Conservation (phyloP, 2,888 invertebrate genomes). For the Herminia tarsipennalis region DNA sequence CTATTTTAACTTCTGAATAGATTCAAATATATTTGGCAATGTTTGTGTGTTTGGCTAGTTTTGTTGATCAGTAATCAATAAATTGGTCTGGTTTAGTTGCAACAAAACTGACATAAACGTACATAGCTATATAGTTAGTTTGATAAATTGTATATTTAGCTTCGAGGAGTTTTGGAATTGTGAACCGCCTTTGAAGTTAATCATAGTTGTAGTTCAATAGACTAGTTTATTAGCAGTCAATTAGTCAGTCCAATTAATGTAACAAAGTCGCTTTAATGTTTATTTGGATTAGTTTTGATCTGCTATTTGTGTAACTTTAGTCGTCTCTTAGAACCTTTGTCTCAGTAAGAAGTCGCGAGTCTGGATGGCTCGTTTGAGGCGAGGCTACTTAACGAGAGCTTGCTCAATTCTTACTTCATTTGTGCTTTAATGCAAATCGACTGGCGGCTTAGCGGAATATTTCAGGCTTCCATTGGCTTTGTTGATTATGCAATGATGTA, state of each 20-base stretch:
- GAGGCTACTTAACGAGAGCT: slow-evolving; percentile 62
- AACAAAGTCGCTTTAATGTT: too few relatives aligned
- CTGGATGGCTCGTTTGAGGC: slow-evolving; percentile 65
- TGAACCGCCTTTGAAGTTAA: too few relatives aligned
- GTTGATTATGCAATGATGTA: slow-evolving; percentile 29
- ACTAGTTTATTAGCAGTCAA: too few relatives aligned
- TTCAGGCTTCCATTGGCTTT: slow-evolving; percentile 24
- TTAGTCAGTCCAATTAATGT: too few relatives aligned
- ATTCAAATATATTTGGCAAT: not conserved
- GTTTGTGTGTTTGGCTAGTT: not conserved
- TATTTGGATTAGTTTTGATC: not conserved
- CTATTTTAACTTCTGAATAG: slow-evolving; percentile 1
- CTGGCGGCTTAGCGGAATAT: slow-evolving; percentile 39
- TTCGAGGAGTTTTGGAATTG: too few relatives aligned
- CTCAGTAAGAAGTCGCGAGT: slow-evolving; percentile 45
- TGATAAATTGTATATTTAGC: too few relatives aligned
- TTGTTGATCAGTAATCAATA: not conserved
- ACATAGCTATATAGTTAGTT: too few relatives aligned
- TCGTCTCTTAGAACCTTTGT: slow-evolving; percentile 41
- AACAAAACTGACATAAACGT: too few relatives aligned
- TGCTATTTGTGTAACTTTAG: slow-evolving; percentile 25
- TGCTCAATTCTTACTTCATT: slow-evolving; percentile 44
- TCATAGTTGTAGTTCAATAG: too few relatives aligned
- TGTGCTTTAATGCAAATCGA: slow-evolving; percentile 45
- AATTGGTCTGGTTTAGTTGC: too few relatives aligned